Base-by-base conservation (phyloP, 2,797 vertebrate genomes). In the Gymnothorax javanicus region DNA sequence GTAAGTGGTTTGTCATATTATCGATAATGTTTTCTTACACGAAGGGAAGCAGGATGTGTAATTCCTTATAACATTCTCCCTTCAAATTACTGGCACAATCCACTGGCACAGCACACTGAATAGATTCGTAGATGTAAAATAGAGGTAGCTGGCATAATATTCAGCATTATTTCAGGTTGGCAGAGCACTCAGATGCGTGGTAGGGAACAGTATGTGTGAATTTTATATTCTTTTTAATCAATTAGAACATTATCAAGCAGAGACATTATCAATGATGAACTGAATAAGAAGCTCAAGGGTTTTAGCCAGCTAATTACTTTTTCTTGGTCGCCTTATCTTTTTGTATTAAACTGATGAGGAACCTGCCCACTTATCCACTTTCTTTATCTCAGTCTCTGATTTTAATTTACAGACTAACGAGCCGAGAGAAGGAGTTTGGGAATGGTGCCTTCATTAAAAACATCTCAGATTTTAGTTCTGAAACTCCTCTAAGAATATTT, bases 191-290 rank as follows among this genome's bases (percentile, higher is more conserved):
- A 75, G 33, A 75, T 12, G 33, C 23, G 33, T 75, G 71, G 12
- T 50, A 77, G 52, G 50, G 73, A 77, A 50, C 15, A 43, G 73
- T 52, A 75, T 33, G 33, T 33, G 20, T 75, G 33, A 27, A 12
- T 75, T 75, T 33, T 33, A 33, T 15, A 75, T 75, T 52, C 43
- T 52, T 77, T 77, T 50, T 50, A 77, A 77, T 77, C 73, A 50
- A 77, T 13, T 77, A 50, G 73, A 77, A 77, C 73, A 7, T 43
- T 77, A 43, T 52, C 73, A 77, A 77, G 43, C 73, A 77, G 73
- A 43, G 43, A 17, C 13, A 77, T 77, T 77, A 17, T 52, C 27
- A 77, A 77, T 50, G 73, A 77, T 50, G 15, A 50, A 7, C 73
- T 20, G 15, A 52, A 77, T 52, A 20, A 77, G 73, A 50, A 17